phyloP scores from a whole-genome alignment of 2,797 vertebrate genomes.

The Sylvia borin region DNA sequence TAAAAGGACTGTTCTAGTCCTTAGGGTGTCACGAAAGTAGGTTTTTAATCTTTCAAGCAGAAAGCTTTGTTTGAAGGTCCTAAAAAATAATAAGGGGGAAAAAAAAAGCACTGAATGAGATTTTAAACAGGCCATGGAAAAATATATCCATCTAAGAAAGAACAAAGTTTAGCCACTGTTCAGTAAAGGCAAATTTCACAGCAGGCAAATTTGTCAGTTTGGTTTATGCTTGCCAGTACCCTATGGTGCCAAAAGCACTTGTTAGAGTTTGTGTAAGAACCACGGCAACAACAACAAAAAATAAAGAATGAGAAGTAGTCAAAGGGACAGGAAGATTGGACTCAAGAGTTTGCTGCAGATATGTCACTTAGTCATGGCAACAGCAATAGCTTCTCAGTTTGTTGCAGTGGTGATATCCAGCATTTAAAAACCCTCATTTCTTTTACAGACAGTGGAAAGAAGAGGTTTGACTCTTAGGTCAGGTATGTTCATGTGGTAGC shows the following conservation, averaged over 20 bases:
- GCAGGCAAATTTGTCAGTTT: background rate
- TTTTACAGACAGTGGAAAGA: background rate
- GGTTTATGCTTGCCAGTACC: background rate
- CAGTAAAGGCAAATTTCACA: slow-evolving; percentile 3
- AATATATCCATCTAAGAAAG: background rate
- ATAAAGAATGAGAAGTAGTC: background rate
- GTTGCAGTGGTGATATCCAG: background rate
- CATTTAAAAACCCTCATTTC: background rate
- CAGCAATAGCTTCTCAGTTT: background rate
- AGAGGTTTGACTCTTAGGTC: background rate
- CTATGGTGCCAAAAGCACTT: background rate
- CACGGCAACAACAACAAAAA: background rate
- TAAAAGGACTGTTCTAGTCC: background rate
- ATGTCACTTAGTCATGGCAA: background rate
- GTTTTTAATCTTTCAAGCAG: slow-evolving; percentile 11
- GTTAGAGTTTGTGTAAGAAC: background rate
- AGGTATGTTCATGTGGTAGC: background rate
- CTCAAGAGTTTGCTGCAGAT: background rate
- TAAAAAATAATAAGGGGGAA: background rate
- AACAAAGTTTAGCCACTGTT: background rate
- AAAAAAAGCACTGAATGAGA: background rate
- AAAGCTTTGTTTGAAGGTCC: background rate
- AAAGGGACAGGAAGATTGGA: background rate
- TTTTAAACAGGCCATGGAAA: slow-evolving; percentile 6
- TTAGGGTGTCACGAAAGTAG: background rate